Evolutionary conservation across 2,888 invertebrate species (phyloP).

Genomic region (Chironomus riparius): DNA sequence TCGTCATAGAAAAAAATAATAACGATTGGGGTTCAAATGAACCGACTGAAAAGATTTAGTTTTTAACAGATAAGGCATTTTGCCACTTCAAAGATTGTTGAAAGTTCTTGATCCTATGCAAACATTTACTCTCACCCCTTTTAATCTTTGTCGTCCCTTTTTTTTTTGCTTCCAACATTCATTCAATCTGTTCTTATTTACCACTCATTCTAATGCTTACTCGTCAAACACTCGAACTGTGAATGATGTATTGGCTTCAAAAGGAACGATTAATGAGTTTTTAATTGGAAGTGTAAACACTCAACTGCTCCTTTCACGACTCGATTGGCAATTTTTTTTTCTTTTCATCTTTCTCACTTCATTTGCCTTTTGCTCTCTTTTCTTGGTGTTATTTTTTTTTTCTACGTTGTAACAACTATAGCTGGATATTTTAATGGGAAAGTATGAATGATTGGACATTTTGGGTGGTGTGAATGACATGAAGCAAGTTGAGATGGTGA

Average conservation of each 20-base stretch:
- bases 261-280: constrained; percentile 23
- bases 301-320: background rate
- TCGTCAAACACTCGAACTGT: constrained; percentile 14
- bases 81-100: background rate
- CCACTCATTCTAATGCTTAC: background rate
- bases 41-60: background rate
- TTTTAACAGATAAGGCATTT: background rate
- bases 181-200: background rate
- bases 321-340: constrained; percentile 8
- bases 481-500: too few relatives aligned
- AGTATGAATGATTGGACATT: too few relatives aligned
- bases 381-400: too few relatives aligned
- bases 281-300: constrained; percentile 19
- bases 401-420: too few relatives aligned
- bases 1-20: background rate
- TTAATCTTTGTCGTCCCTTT: background rate
- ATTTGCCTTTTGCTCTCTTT: background rate
- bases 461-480: too few relatives aligned
- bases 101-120: constrained; percentile 20
- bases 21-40: background rate
- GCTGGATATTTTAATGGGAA: too few relatives aligned
- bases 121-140: constrained; percentile 7
- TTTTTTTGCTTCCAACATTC: background rate
- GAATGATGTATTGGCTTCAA: constrained; percentile 17
- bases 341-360: background rate